Percentiles rank a stretch among this genome's conserved stretches.
Conservation (phyloP, 2,113 vertebrate genomes). For the Hippoglossus stenolepis region DNA sequence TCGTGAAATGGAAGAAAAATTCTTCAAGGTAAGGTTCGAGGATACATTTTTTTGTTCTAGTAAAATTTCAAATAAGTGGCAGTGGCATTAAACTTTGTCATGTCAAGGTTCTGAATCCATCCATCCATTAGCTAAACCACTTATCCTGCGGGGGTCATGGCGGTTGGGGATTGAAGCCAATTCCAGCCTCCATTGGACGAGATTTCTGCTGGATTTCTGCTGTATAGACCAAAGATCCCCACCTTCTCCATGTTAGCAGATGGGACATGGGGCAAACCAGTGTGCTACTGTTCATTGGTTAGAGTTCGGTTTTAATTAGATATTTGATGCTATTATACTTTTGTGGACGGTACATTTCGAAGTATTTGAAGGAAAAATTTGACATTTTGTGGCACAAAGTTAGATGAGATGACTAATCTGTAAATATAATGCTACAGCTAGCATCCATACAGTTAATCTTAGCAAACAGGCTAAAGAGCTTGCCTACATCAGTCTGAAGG, state of each 20-base stretch:
- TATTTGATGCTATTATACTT: too few species aligned
- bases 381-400: background rate
- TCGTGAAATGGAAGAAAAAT: conserved; percentile 38
- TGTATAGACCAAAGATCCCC: too few species aligned
- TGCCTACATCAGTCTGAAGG: background rate
- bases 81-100: background rate
- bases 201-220: too few species aligned
- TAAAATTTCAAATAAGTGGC: conserved; percentile 17
- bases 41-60: conserved; percentile 26
- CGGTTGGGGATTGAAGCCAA: background rate
- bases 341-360: too few species aligned
- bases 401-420: background rate
- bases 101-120: background rate
- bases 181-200: background rate
- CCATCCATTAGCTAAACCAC: background rate
- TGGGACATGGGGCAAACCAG: too few species aligned
- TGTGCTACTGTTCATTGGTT: too few species aligned
- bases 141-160: background rate
- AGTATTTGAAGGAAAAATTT: too few species aligned
- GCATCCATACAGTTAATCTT: too few species aligned
- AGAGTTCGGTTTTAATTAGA: too few species aligned
- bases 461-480: background rate
- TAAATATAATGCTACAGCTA: too few species aligned
- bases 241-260: too few species aligned
- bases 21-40: conserved; percentile 12